Evolutionary conservation across 2,797 vertebrate species (phyloP), one percentile per base, ranked within the genome.

Genomic region (Discoglossus pictus): DNA sequence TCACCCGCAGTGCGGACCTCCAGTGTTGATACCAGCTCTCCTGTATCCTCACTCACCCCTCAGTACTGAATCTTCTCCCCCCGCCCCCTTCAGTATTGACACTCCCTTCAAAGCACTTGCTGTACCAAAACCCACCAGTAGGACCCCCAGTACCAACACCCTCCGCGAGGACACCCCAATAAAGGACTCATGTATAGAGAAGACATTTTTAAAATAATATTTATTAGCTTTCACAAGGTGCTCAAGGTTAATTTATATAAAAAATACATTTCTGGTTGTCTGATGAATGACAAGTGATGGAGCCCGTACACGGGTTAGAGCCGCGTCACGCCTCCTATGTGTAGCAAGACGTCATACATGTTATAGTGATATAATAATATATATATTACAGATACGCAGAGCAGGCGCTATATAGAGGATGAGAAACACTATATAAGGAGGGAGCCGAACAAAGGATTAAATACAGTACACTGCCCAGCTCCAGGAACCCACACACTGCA

Each of bases 181-280:
- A n/a, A n/a, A n/a, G n/a, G n/a, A n/a, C n/a, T n/a, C n/a, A n/a
- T n/a, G n/a, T n/a, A n/a, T n/a, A 47, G 83, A 17, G 53, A 74
- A 12, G 4, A 20, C 8, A 24, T 23, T 15, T 55, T 24, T 70
- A 56, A 61, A 50, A 70, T 62, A 70, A 51, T 72, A 65, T 65
- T 66, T 72, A 66, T 65, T 66, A 66, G 69, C 35, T 40, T 36
- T 54, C 48, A 69, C 67, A 63, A 50, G 51, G 67, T 70, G 67
- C 27, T 23, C 50, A 43, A 8, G 51, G 60, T 70, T 70, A 56
- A 70, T 70, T 70, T 51, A 60, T 63, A 48, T 50, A 56, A 63
- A 66, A 61, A 70, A 55, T n/a, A 70, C 43, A 54, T 48, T 47
- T 34, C 48, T 53, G 6, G 15, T 4, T 27, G 7, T 42, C 39